phyloP scores from a whole-genome alignment of 92 coral and sea anemone species.

The Palythoa heliodiscus region DNA sequence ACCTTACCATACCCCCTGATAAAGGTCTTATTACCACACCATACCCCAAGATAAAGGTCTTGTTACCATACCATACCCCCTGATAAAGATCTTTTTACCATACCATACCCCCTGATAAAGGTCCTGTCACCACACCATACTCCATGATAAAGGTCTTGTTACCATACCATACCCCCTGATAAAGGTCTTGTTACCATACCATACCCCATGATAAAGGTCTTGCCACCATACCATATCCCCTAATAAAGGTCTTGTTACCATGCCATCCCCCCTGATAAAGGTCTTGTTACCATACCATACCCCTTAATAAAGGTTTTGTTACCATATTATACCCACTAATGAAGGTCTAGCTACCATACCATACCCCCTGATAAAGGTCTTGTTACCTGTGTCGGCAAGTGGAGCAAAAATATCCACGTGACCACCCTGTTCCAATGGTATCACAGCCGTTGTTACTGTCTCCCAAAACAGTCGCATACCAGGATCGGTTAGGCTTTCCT shows the following conservation, averaged over 20 bases:
- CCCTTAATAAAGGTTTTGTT: neutral
- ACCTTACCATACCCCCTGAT: slow-evolving; percentile 53
- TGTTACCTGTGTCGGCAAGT: slow-evolving; percentile 80
- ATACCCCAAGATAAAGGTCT: neutral
- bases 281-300: slow-evolving; percentile 58
- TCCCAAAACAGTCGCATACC: slow-evolving; percentile 92
- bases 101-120: no score
- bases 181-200: slow-evolving; percentile 48
- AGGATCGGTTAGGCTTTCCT: slow-evolving; percentile 60
- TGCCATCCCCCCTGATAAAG: no score
- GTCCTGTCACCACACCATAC: slow-evolving; percentile 60
- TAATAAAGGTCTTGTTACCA: slow-evolving; percentile 36
- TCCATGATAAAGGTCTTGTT: neutral
- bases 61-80: slow-evolving; percentile 53
- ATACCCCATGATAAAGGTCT: neutral
- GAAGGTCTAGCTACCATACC: no score
- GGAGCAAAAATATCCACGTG: slow-evolving; percentile 94
- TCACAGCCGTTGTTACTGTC: slow-evolving; percentile 67
- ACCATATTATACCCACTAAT: no score
- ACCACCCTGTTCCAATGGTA: slow-evolving; percentile 67
- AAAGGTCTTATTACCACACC: slow-evolving; percentile 47
- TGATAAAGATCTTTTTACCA: slow-evolving; percentile 36
- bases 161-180: slow-evolving; percentile 50
- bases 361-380: neutral
- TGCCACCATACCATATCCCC: slow-evolving; percentile 52